Base-by-base conservation (phyloP, 2,888 invertebrate genomes). In the Acanthosepion lycidas region DNA sequence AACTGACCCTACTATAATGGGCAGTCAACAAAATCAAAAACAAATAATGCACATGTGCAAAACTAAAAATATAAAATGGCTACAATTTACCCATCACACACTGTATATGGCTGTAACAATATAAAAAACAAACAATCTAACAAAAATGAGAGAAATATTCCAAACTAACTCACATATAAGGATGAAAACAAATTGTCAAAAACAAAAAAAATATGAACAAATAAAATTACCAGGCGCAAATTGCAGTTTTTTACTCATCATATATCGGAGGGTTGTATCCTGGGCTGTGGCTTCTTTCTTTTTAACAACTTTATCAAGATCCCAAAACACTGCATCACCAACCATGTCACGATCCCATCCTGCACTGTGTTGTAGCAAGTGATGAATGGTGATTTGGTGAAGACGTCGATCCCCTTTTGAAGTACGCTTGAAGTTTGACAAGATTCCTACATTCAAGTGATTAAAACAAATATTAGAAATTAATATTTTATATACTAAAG, bases 301-400 rank as follows among this genome's bases (percentile, higher is more conserved):
- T 59, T 94, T 93, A 28, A 94, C 94, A 48, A 95, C 95, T 49
- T 95, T 95, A 64, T 96, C 95, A 49, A 95, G 95, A n/a, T 95
- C 96, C 95, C 96, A 96, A 95, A 96, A 97, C 33, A 96, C 96
- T 23, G 96, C 96, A 95, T 97, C 97, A 0, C 96, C 96, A 4
- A 95, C 96, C 51, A 92, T 59, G 53, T 96, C 96, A 23, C 96
- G 92, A 95, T 96, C 96, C 97, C 97, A 97, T 53, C 97, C 97
- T 15, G 96, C 96, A 8, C 97, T 96, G 95, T 97, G 97, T 94
- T 97, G 97, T 20, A 97, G 95, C 49, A 97, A 95, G 93, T 96
- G 96, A n/a, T 95, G 78, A 3, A 97, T 95, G 18, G 96, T 96
- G 26, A 97, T 96, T 51, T 94, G 95, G 42, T 93, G 93, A 64